phyloP scores from a whole-genome alignment of 2,113 vertebrate species.

The Cheirogaleus medius region DNA sequence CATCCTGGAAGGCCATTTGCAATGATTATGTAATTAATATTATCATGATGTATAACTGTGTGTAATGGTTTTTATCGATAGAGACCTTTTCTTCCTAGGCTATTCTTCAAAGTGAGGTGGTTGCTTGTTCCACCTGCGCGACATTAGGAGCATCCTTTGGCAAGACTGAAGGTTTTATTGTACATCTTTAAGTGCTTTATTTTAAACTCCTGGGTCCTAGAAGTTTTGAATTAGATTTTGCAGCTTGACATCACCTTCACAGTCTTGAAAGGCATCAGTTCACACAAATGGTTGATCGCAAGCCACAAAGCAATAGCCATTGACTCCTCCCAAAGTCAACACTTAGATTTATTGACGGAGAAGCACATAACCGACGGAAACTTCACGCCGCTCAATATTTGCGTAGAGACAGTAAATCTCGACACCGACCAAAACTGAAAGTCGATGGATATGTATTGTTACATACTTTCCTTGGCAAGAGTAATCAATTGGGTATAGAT shows the following conservation, averaged over 20 bases:
- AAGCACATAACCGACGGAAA: constrained; percentile 59
- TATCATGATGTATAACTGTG: constrained; percentile 6
- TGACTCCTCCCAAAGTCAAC: constrained; percentile 45
- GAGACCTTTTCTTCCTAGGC: constrained; percentile 47
- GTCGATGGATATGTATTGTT: constrained; percentile 44
- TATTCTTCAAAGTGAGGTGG: constrained; percentile 14
- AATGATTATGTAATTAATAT: constrained; percentile 60
- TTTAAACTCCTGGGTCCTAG: neutral
- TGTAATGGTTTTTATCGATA: constrained; percentile 15
- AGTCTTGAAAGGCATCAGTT: neutral
- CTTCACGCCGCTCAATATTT: constrained; percentile 69
- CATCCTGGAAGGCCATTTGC: constrained; percentile 50
- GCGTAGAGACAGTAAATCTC: constrained; percentile 76
- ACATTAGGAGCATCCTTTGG: neutral
- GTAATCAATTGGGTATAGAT: constrained; percentile 72
- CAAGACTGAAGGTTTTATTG: neutral
- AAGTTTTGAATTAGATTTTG: neutral
- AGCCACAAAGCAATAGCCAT: neutral
- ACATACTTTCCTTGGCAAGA: constrained; percentile 61
- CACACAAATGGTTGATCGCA: neutral
- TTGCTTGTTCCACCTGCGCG: neutral
- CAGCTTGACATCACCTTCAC: neutral
- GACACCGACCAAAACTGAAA: constrained; percentile 59
- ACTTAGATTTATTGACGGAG: constrained; percentile 51
- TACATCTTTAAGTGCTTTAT: neutral